Base-by-base conservation (phyloP, 2,888 invertebrate species). In the Megastigmus dorsalis region DNA sequence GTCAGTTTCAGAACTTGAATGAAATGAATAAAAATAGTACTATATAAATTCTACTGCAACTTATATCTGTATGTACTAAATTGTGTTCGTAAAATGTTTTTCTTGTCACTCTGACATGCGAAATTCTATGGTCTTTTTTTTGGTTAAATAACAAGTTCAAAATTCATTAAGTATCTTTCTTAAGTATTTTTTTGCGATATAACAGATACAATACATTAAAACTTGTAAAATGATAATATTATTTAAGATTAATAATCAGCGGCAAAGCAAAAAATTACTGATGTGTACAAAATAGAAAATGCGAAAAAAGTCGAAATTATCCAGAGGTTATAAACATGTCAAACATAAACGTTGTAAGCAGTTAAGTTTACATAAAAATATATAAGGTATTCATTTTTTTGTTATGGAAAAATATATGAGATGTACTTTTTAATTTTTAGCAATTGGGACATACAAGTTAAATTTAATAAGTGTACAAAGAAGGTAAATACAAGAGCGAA, bases 371-470 rank as follows among this genome's bases (percentile, higher is more conserved):
- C 41, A 1, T 38, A 57, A 65, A 41, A 30, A 18, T 38, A 10
- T 1, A 59, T 67, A 67, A 73, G 50, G 13, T 20, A 33, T n/a
- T n/a, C n/a, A n/a, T n/a, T n/a, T n/a, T n/a, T n/a, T n/a, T n/a
- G n/a, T n/a, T n/a, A n/a, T n/a, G n/a, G n/a, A n/a, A 41, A 41
- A 3, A 13, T 9, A 13, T 41, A 15, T 43, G 7, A 43, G 18
- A n/a, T n/a, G 18, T 18, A n/a, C 10, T 2, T 36, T 54, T 60
- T 57, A 4, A 54, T 18, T 66, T 72, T 52, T 33, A 73, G 72
- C 6, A 38, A 38, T 15, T 7, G 36, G 2, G 28, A 4, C 1
- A 5, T 28, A n/a, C 3, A 63, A 60, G 38, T 6, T 54, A 30
- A n/a, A n/a, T n/a, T n/a, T n/a, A n/a, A n/a, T n/a, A n/a, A n/a